Base-by-base conservation (phyloP, 2,888 invertebrate genomes). In the Callyntrura sp. region DNA sequence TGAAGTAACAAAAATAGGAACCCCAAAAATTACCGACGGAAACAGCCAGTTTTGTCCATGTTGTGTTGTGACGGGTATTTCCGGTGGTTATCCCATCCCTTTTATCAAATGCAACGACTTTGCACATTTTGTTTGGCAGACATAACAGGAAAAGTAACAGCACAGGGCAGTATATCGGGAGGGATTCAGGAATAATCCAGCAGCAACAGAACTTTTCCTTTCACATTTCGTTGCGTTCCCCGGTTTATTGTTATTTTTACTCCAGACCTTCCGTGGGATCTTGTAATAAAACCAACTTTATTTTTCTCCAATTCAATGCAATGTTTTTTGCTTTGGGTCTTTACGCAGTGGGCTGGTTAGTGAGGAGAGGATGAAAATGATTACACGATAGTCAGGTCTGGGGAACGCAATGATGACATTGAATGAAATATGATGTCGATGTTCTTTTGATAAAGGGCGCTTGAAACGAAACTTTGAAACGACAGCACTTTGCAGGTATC, bases 341-440 rank as follows among this genome's bases (percentile, higher is more conserved):
- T n/a, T n/a, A 20, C n/a, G 20, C 65, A 35, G 12, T 65, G 28
- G 25, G 11, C 14, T 28, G 2, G 62, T 14, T 60, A n/a, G 17
- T 60, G 25, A 14, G 12, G 25, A 17, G 68, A 8, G 3, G 62
- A 20, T 11, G 12, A 12, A 17, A 35, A 8, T 23, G 62, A 20
- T 11, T 25, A 17, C 11, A 23, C n/a, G 57, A 6, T 62, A 4
- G n/a, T 55, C 51, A 6, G 20, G 25, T 65, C 12, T 12, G 1
- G 65, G 28, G 25, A 14, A 3, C n/a, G 35, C 11, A 70, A 48
- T 48, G 70, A 48, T 73, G 76, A 51, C 76, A 76, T 76, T 76
- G 76, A 76, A 51, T 51, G 51, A 76, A 76, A 51, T 76, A 76
- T 76, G 76, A 76, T 76, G 25, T 76, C 25, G 51, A 51, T 23